Evolutionary conservation across 2,888 invertebrate species (phyloP).

Genomic region (Oligia latruncula): DNA sequence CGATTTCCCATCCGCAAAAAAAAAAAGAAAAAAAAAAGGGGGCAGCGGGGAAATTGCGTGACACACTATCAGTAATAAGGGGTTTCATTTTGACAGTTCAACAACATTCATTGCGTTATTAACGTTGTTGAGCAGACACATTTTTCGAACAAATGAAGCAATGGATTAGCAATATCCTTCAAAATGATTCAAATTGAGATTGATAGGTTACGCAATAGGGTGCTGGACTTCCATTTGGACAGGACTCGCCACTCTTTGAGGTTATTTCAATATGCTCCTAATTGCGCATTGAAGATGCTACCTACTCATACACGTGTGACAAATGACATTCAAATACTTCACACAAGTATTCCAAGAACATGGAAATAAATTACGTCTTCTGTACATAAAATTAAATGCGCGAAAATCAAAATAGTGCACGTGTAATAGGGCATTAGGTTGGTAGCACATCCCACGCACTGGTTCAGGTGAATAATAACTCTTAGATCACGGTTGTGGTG

Average conservation of each 20-base stretch:
- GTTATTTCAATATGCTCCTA: neutral
- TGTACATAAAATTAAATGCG: conserved; percentile 25
- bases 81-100: no score
- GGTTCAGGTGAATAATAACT: conserved; percentile 52
- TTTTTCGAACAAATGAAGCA: no score
- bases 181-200: no score
- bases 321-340: conserved; percentile 24
- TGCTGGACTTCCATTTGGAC: no score
- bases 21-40: no score
- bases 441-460: conserved; percentile 32
- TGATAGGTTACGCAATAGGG: no score
- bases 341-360: conserved; percentile 32
- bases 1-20: no score
- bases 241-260: neutral
- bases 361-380: conserved; percentile 30
- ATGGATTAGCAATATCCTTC: no score
- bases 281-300: neutral
- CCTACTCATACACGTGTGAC: neutral
- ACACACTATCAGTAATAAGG: no score
- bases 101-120: no score
- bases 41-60: no score
- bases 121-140: no score
- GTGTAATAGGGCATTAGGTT: conserved; percentile 36
- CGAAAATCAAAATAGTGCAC: conserved; percentile 40
- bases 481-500: conserved; percentile 45